phyloP scores from a whole-genome alignment of 2,113 vertebrate species.

The Limanda limanda region DNA sequence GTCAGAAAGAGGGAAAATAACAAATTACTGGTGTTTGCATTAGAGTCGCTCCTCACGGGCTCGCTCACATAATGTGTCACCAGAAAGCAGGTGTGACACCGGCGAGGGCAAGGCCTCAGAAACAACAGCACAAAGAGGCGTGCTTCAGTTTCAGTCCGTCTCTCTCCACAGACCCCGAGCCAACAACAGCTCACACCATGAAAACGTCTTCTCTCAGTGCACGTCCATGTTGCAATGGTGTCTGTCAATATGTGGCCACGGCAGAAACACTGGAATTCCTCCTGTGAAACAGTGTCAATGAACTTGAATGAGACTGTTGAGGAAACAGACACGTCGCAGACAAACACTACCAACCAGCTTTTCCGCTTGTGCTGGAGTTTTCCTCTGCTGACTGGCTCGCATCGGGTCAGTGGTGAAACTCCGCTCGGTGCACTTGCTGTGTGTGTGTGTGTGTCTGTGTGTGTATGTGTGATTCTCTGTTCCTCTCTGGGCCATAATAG shows the following conservation, averaged over 20 bases:
- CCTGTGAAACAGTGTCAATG: conserved; percentile 32
- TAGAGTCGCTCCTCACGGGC: conserved; percentile 13
- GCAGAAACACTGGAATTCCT: conserved; percentile 15
- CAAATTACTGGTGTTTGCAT: not conserved
- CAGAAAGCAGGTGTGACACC: conserved; percentile 50
- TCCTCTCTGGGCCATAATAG: conserved; percentile 34
- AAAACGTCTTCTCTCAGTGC: not conserved
- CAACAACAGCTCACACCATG: too few relatives aligned
- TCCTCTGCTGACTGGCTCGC: conserved; percentile 38
- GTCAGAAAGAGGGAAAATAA: conserved; percentile 21
- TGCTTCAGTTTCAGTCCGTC: conserved; percentile 12
- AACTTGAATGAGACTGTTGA: conserved; percentile 27
- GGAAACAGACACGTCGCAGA: conserved; percentile 36
- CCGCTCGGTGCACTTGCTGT: conserved; percentile 34
- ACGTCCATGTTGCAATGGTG: not conserved
- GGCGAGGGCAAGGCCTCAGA: conserved; percentile 13
- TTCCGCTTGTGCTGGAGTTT: conserved; percentile 50
- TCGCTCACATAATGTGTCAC: conserved; percentile 15
- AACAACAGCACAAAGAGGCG: not conserved
- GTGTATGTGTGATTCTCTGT: conserved; percentile 20
- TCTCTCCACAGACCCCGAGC: not conserved
- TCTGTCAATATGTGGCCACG: conserved; percentile 25
- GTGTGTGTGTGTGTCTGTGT: not conserved
- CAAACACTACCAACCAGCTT: conserved; percentile 32
- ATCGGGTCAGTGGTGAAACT: conserved; percentile 36